A percentile compares a stretch with the other conserved stretches of the same genome.
Conservation (phyloP, 2,888 invertebrate genomes). For the Eupithecia insigniata region DNA sequence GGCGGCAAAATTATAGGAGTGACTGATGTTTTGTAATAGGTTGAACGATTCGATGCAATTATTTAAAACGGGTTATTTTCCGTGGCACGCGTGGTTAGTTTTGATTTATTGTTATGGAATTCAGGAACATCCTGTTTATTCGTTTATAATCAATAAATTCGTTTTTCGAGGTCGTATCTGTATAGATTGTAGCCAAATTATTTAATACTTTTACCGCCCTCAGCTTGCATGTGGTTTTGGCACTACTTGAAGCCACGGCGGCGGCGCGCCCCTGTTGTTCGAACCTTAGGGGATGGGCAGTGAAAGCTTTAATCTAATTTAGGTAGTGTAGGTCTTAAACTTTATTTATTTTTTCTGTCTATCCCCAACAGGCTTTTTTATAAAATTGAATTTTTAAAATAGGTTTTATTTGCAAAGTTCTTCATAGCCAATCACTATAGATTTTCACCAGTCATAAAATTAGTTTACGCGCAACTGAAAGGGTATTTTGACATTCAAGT, state of each 20-base stretch:
- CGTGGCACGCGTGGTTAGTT: not conserved
- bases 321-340: not conserved
- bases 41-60: constrained; percentile 12
- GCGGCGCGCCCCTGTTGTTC: not conserved
- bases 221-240: not conserved
- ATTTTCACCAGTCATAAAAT: too few species aligned
- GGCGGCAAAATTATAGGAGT: constrained; percentile 22
- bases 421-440: too few species aligned
- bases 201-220: too few species aligned
- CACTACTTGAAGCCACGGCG: not conserved
- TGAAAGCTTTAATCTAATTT: not conserved
- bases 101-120: not conserved
- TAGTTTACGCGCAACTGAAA: not conserved
- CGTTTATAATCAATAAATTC: not conserved
- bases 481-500: not conserved
- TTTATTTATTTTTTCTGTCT: too few species aligned
- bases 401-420: too few species aligned
- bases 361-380: too few species aligned
- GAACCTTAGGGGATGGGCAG: not conserved
- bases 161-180: not conserved
- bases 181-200: too few species aligned
- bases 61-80: not conserved
- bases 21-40: constrained; percentile 27
- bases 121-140: not conserved
- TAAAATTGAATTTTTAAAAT: too few species aligned